A percentile compares a stretch with the other conserved stretches of the same genome.
phyloP scores from a whole-genome alignment of 2,797 vertebrate species.

The Remorina albescens region DNA sequence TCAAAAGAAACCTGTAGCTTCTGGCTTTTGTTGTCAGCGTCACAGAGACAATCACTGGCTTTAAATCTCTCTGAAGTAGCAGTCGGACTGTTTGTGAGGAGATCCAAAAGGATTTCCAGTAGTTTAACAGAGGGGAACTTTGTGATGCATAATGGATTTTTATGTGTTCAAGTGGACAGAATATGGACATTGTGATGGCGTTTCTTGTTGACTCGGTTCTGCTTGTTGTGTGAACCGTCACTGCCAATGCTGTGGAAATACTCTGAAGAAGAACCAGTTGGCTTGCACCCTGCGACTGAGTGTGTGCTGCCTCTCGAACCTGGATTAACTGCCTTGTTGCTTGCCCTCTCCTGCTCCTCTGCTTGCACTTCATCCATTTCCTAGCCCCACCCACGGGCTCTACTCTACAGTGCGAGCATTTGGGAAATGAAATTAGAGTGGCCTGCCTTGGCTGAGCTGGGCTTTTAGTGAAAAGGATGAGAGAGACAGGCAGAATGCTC shows the following conservation, averaged over 20 bases:
- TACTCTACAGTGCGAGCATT: constrained; percentile 31
- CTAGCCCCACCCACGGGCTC: constrained; percentile 50
- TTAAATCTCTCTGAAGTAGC: constrained; percentile 20
- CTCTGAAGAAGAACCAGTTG: background rate
- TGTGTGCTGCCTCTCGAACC: constrained; percentile 17
- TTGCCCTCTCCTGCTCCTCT: constrained; percentile 8
- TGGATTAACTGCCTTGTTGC: background rate
- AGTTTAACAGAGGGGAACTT: background rate
- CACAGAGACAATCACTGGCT: constrained; percentile 16
- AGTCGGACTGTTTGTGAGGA: background rate
- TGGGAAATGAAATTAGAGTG: constrained; percentile 57
- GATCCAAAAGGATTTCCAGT: background rate
- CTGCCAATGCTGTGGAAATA: background rate
- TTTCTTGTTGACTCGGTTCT: too few relatives aligned
- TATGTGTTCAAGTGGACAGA: background rate
- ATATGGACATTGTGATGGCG: too few relatives aligned
- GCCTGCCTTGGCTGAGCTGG: constrained; percentile 20
- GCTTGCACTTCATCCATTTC: constrained; percentile 33
- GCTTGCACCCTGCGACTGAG: background rate
- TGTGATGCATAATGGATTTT: background rate
- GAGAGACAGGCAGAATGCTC: constrained; percentile 1
- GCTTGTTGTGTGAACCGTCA: background rate
- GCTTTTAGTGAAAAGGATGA: constrained; percentile 42
- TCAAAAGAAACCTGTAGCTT: constrained; percentile 46
- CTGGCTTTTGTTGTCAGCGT: constrained; percentile 43